phyloP scores from a whole-genome alignment of 23 tunicate species.

The Clavelina lepadiformis region DNA sequence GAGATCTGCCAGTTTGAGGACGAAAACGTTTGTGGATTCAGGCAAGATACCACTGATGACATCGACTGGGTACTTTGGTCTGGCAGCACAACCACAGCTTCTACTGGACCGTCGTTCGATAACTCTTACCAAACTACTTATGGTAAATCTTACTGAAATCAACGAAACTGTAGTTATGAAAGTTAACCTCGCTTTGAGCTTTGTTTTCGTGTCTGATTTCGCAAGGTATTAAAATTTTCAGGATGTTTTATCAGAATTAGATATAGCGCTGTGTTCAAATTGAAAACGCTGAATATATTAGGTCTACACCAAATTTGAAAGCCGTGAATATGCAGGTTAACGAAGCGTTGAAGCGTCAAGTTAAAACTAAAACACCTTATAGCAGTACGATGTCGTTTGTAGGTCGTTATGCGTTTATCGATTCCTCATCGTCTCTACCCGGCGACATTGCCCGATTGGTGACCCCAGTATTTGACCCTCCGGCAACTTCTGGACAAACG shows the following conservation, averaged over 20 bases:
- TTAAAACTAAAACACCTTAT: not conserved
- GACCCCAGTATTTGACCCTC: conserved; percentile 29
- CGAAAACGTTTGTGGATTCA: conserved; percentile 49
- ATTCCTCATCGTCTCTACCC: conserved; percentile 8
- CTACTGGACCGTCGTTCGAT: conserved; percentile 47
- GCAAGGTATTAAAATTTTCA: no score
- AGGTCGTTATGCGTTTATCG: conserved; percentile 48
- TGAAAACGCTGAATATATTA: no score
- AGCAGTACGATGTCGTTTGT: not conserved
- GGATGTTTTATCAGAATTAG: no score
- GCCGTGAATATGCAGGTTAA: no score
- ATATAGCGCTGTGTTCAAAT: no score
- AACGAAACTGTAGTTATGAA: no score
- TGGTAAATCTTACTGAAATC: no score
- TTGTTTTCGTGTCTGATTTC: no score
- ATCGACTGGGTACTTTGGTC: conserved; percentile 51
- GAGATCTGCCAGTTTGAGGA: conserved; percentile 52
- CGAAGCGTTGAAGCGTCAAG: no score
- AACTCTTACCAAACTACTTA: conserved; percentile 35
- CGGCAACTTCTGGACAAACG: conserved; percentile 13
- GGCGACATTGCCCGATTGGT: conserved; percentile 38
- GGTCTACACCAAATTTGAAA: no score
- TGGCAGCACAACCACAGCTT: conserved; percentile 3
- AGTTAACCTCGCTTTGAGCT: no score
- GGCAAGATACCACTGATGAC: conserved; percentile 61